phyloP scores from a whole-genome alignment of 2,113 vertebrate genomes.

The Silurus asotus region DNA sequence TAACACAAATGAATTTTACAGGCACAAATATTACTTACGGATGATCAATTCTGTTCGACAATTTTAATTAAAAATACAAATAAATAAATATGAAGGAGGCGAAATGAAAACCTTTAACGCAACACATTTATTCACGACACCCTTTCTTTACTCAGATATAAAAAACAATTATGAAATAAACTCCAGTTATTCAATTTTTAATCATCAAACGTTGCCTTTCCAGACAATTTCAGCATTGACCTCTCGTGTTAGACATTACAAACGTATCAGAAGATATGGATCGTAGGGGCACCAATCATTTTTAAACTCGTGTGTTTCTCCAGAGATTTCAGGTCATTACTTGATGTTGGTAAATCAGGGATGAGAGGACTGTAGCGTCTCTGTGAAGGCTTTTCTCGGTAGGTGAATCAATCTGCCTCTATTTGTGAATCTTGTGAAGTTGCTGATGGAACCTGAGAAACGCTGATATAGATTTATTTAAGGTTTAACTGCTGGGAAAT shows the following conservation, averaged over 20 bases:
- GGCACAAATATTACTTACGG: too few species aligned
- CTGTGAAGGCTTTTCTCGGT: neutral
- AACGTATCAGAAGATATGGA: neutral
- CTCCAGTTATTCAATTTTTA: too few species aligned
- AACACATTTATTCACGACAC: too few species aligned
- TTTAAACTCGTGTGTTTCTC: neutral
- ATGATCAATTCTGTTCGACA: too few species aligned
- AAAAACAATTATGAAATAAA: too few species aligned
- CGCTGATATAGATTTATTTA: neutral
- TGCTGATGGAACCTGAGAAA: slow-evolving; percentile 2
- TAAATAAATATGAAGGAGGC: too few species aligned
- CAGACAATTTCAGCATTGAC: too few species aligned
- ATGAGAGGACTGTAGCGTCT: neutral
- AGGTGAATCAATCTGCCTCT: neutral
- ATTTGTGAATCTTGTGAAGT: neutral
- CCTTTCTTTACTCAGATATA: too few species aligned
- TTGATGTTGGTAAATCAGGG: neutral
- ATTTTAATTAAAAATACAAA: too few species aligned
- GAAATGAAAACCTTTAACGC: too few species aligned
- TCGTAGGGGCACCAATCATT: neutral
- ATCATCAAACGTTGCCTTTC: too few species aligned
- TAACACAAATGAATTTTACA: too few species aligned
- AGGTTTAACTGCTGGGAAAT: slow-evolving; percentile 3
- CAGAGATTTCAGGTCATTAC: neutral
- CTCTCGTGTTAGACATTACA: neutral